A percentile compares a stretch with the other conserved stretches of the same genome.
Evolutionary conservation across 2,113 vertebrate species (phyloP).

Genomic region (Ageneiosus marmoratus): DNA sequence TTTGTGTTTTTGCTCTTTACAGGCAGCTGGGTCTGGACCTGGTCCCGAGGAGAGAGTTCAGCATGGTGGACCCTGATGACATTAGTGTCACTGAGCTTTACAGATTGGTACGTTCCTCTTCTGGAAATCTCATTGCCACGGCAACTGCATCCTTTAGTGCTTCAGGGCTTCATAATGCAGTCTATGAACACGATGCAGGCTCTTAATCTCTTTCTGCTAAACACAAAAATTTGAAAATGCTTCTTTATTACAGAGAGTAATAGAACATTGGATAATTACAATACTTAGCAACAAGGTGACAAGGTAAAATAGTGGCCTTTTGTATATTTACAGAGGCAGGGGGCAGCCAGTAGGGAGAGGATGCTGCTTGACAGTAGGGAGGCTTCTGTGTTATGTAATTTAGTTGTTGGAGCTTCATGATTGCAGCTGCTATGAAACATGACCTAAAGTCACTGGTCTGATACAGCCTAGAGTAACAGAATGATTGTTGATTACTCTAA

Average conservation of each 20-base stretch:
- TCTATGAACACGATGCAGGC: slow-evolving; percentile 16
- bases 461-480: slow-evolving; percentile 4
- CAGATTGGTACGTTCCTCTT: slow-evolving; percentile 81
- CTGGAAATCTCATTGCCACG: slow-evolving; percentile 61
- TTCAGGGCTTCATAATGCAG: background rate
- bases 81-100: slow-evolving; percentile 97
- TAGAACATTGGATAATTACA: slow-evolving; percentile 57
- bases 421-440: background rate
- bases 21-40: slow-evolving; percentile 95
- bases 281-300: slow-evolving; percentile 43
- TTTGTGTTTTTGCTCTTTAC: slow-evolving; percentile 22
- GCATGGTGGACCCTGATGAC: slow-evolving; percentile 98
- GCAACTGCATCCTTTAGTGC: slow-evolving; percentile 52
- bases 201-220: slow-evolving; percentile 21
- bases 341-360: background rate
- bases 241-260: slow-evolving; percentile 49
- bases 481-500: background rate
- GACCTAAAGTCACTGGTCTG: slow-evolving; percentile 19
- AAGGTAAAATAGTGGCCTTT: slow-evolving; percentile 47
- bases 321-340: slow-evolving; percentile 16
- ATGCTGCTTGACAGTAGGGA: background rate
- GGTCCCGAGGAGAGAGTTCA: slow-evolving; percentile 93
- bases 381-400: slow-evolving; percentile 58
- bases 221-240: slow-evolving; percentile 49
- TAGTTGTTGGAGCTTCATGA: slow-evolving; percentile 38